Base-by-base conservation (phyloP, 1,140 invertebrate species). In the Caerostris extrusa region DNA sequence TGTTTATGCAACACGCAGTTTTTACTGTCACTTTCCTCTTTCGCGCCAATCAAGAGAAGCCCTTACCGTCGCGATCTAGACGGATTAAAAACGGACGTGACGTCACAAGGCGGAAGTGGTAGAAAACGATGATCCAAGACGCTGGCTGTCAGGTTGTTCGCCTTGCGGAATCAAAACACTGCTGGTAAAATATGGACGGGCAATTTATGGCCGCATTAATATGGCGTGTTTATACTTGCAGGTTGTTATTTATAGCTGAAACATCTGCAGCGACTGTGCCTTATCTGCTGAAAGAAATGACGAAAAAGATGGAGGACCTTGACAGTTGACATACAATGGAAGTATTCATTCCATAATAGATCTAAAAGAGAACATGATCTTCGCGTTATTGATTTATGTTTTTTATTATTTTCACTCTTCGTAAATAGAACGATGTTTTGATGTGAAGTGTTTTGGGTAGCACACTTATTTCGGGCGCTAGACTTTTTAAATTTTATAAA, bases 121-220 rank as follows among this genome's bases (percentile, higher is more conserved):
- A 77, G 71, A 77, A 53, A 5, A 67, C 5, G 69, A 50, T 34
- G 8, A 3, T n/a, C n/a, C n/a, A n/a, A 19, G 67, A 69, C 17
- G 19, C 69, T 34, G 34, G 50, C 14, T 7, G 10, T 77, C 71
- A 77, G 71, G 71, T 77, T 77, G 34, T 77, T 77, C 71, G 71
- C 61, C 71, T 77, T 71, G 0, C 50, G 53, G 10, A 77, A 77
- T 77, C 71, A 34, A 77, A 77, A 53, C 71, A 77, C 34, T 10
- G 71, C 34, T 77, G 19, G 8, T 53, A 53, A 77, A 77, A 77
- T 77, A 53, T 12, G 19, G 71, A 34, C 71, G 10, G 34, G 14
- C 71, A 77, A 77, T 77, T 77, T 77, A 77, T 50, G 71, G 34
- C 0, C 71, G 71, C 71, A 77, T 77, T 77, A 77, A 77, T 77